These are phyloP conservation scores for Zaprionus africanus DNA, from an alignment of 1,140 invertebrate species.

Conservation along the genomic window DNA sequence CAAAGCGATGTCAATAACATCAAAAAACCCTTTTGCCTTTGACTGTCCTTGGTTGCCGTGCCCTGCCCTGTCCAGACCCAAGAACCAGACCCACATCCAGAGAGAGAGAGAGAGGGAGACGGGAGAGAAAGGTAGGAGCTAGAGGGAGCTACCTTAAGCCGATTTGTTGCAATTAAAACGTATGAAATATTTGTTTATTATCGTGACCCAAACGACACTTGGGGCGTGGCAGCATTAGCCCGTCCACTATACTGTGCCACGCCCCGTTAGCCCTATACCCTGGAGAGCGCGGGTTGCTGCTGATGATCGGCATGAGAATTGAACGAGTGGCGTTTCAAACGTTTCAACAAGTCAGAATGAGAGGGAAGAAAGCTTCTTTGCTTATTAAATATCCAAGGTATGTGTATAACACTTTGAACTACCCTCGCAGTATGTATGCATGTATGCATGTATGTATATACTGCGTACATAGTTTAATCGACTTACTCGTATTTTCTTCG, in stretches of 20 bases:
- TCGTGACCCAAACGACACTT: constrained; percentile 28
- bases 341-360: not conserved
- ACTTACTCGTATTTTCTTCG: not conserved
- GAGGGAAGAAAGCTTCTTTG: too few species aligned
- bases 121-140: not conserved
- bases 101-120: too few species aligned
- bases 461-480: not conserved
- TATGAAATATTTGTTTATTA: constrained; percentile 53
- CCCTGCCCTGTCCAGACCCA: not conserved
- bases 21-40: constrained; percentile 29
- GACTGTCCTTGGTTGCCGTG: constrained; percentile 37
- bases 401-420: not conserved
- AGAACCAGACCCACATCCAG: not conserved
- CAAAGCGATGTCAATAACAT: constrained; percentile 33
- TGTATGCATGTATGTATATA: too few species aligned
- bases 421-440: not conserved
- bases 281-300: not conserved
- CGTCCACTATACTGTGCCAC: not conserved
- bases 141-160: constrained; percentile 36
- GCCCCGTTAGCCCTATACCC: not conserved
- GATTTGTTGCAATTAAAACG: constrained; percentile 58
- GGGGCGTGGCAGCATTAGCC: constrained; percentile 30
- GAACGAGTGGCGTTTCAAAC: not conserved
- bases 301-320: constrained; percentile 11
- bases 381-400: too few species aligned